Conservation (phyloP, 2,113 vertebrate genomes). For the Chaenogobius annularis region DNA sequence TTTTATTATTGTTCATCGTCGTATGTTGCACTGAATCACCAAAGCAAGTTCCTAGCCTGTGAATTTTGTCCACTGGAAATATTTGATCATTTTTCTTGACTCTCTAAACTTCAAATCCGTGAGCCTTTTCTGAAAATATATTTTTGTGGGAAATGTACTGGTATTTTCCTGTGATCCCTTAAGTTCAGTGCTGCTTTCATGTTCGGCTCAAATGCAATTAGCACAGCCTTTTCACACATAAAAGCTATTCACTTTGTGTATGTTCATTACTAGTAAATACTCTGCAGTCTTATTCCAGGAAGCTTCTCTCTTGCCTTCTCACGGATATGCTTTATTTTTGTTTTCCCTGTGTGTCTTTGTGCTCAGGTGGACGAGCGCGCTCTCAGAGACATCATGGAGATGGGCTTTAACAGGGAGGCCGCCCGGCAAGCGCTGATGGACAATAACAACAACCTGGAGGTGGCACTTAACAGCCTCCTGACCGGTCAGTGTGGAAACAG, state of each 20-base stretch:
- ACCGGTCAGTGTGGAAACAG: constrained; percentile 82
- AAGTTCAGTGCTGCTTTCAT: background rate
- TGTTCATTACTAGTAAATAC: background rate
- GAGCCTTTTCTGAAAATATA: background rate
- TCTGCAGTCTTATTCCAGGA: background rate
- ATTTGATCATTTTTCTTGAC: too few species aligned
- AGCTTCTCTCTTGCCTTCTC: background rate
- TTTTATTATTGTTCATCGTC: too few species aligned
- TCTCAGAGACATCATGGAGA: constrained; percentile 94
- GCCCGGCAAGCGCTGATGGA: constrained; percentile 94
- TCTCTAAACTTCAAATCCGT: too few species aligned
- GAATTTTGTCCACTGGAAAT: too few species aligned
- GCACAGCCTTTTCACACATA: background rate
- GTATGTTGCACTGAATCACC: too few species aligned
- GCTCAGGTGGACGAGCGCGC: constrained; percentile 93
- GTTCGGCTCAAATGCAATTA: background rate
- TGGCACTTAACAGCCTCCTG: constrained; percentile 91
- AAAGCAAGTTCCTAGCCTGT: too few species aligned
- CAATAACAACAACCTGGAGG: constrained; percentile 93
- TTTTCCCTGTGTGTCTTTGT: background rate
- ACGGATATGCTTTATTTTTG: background rate
- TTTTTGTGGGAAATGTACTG: constrained; percentile 3
- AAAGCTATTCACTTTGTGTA: background rate
- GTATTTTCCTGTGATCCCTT: constrained; percentile 5
- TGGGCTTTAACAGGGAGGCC: constrained; percentile 95